phyloP scores from a whole-genome alignment of 1,140 invertebrate species.

The Heliothis virescens region DNA sequence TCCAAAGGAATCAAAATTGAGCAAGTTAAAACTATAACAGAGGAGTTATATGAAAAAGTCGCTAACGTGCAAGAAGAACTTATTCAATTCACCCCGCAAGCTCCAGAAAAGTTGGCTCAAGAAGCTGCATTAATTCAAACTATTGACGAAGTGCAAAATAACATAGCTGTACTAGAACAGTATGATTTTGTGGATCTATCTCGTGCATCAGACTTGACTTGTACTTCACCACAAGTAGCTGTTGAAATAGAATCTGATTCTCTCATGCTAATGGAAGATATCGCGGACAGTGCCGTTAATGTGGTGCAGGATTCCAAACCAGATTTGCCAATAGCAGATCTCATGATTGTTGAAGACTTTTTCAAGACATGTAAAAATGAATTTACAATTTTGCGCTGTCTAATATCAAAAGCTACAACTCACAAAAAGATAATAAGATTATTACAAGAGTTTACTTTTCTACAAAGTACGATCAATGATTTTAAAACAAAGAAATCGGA shows the following conservation, averaged over 20 bases:
- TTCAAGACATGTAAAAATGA: constrained; percentile 67
- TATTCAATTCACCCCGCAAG: constrained; percentile 60
- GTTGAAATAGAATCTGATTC: constrained; percentile 62
- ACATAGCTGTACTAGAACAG: constrained; percentile 69
- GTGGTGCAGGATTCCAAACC: constrained; percentile 60
- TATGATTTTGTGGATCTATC: constrained; percentile 71
- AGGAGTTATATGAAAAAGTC: constrained; percentile 66
- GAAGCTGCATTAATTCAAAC: constrained; percentile 67
- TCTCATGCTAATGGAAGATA: constrained; percentile 61
- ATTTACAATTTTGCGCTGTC: constrained; percentile 63
- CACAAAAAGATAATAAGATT: constrained; percentile 73
- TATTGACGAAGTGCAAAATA: constrained; percentile 68
- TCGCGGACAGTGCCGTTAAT: constrained; percentile 61
- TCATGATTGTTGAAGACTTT: constrained; percentile 67
- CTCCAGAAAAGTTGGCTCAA: constrained; percentile 55
- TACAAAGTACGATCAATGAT: constrained; percentile 62
- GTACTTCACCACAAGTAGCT: constrained; percentile 57
- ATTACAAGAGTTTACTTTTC: constrained; percentile 67
- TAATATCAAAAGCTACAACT: constrained; percentile 66
- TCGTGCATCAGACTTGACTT: constrained; percentile 59
- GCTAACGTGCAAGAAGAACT: constrained; percentile 66
- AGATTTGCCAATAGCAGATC: constrained; percentile 58
- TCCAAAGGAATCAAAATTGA: constrained; percentile 62
- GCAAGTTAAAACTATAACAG: constrained; percentile 63
- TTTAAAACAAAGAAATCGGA: constrained; percentile 61